These are phyloP conservation scores for Jacana jacana DNA, from an alignment of 2,113 vertebrate genomes.

Conservation along the genomic window DNA sequence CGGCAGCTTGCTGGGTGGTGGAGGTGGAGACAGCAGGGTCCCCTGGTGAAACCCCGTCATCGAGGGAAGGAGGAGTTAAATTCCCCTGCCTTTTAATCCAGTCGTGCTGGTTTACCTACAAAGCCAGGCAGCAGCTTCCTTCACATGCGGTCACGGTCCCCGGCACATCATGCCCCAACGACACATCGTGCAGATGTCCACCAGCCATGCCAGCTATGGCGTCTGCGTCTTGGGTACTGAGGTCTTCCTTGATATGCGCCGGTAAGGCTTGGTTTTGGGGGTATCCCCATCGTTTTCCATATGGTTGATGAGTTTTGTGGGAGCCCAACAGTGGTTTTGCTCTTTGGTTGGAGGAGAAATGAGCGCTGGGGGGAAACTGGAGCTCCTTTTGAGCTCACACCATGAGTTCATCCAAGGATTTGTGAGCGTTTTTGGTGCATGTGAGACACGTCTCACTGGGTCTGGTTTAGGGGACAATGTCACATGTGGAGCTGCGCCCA, in stretches of 20 bases:
- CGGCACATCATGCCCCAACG: slow-evolving; percentile 31
- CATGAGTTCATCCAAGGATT: not conserved
- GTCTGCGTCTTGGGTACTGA: slow-evolving; percentile 69
- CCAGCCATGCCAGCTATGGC: not conserved
- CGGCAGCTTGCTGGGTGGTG: not conserved
- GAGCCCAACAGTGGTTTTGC: rapidly evolving
- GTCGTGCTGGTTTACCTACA: slow-evolving; percentile 56
- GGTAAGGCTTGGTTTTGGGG: slow-evolving; percentile 18
- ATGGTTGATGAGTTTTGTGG: not conserved
- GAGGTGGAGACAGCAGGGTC: slow-evolving; percentile 62
- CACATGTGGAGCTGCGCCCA: not conserved
- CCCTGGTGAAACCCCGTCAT: slow-evolving; percentile 43
- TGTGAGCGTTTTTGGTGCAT: rapidly evolving
- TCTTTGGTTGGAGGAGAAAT: not conserved
- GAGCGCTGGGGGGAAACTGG: not conserved
- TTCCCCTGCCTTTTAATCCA: slow-evolving; percentile 41
- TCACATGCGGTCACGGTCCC: not conserved
- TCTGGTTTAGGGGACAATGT: not conserved
- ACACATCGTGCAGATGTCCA: slow-evolving; percentile 53
- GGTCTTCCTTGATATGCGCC: slow-evolving; percentile 7
- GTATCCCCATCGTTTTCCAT: not conserved
- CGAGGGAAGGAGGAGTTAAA: slow-evolving; percentile 44
- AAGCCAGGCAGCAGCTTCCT: not conserved
- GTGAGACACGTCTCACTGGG: rapidly evolving
- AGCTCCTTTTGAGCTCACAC: not conserved